Base-by-base conservation (phyloP, 2,888 invertebrate species). In the Drosophila histrio region DNA sequence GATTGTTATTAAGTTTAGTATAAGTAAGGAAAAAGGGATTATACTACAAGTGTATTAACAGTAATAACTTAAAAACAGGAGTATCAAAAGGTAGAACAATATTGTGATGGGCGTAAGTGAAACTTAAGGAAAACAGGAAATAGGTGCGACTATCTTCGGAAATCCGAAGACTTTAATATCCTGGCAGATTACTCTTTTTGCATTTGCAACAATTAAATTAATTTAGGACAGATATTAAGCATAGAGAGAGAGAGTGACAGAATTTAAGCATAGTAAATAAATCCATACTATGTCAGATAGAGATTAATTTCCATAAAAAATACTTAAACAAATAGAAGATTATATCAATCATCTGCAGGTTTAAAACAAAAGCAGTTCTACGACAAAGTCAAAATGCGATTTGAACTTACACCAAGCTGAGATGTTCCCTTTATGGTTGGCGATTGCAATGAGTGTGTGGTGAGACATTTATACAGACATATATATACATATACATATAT, bases 351-450 rank as follows among this genome's bases (percentile, higher is more conserved):
- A 26, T 26, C 50, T 50, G 50, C 38, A n/a, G 9, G 28, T 15
- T 15, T 15, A 32, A 19, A 39, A 11, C 1, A 26, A 17, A 39
- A 32, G 64, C 43, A 21, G 4, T 44, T 44, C 66, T 77, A 68
- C 47, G 49, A 30, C 36, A 70, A 60, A 65, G 46, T 26, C 54
- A 64, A 70, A 69, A 64, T 52, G 66, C 73, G 56, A 59, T 70
- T 83, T 90, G 93, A 75, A 97, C 97, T 97, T 95, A 97, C 97
- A 97, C 96, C 87, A 96, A 96, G 93, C 97, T 97, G 89, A 97
- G 95, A 93, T 97, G 97, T 92, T 97, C 97, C 96, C 97, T 97
- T 63, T 74, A 84, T 82, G 81, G 77, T 58, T 86, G 81, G 83
- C 81, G 81, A 79, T 81, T 77, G 88, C 88, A 86, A 78, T 84